A percentile compares a stretch with the other conserved stretches of the same genome.
phyloP scores from a whole-genome alignment of 1,140 invertebrate species.

The Pygmarrhopalites habei region DNA sequence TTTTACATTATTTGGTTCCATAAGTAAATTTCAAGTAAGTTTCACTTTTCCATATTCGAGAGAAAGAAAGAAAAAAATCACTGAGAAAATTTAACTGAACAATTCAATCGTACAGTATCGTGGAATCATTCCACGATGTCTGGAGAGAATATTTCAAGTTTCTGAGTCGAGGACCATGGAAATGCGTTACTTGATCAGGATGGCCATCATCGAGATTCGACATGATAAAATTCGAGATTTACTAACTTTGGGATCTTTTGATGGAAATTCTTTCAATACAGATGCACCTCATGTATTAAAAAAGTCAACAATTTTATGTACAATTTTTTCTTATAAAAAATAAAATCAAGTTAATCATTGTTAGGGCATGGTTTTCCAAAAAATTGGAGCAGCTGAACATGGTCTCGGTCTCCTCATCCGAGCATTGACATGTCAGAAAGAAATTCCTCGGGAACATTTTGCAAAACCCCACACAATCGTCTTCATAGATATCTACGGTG shows the following conservation, averaged over 20 bases:
- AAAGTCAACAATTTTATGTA: too few relatives aligned
- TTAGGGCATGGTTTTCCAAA: constrained; percentile 18
- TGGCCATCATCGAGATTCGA: constrained; percentile 23
- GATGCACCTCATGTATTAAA: constrained; percentile 21
- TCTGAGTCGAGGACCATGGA: constrained; percentile 1
- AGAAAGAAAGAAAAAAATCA: too few relatives aligned
- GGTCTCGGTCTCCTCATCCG: constrained; percentile 23
- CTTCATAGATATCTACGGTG: constrained; percentile 20
- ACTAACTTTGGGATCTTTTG: constrained; percentile 18
- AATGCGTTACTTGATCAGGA: constrained; percentile 5
- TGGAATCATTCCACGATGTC: constrained; percentile 21
- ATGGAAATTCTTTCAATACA: constrained; percentile 13
- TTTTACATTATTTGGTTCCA: constrained; percentile 25
- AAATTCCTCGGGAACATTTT: constrained; percentile 7
- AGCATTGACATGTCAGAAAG: constrained; percentile 20
- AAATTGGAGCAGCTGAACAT: constrained; percentile 23
- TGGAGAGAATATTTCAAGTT: constrained; percentile 22
- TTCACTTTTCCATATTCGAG: too few relatives aligned
- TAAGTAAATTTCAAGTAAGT: constrained; percentile 20
- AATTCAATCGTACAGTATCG: constrained; percentile 19
- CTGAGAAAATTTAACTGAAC: too few relatives aligned
- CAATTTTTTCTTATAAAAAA: background rate
- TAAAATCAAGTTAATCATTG: background rate
- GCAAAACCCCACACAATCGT: constrained; percentile 21
- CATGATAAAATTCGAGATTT: constrained; percentile 28